Percentiles rank a stretch among this genome's conserved stretches.
These are phyloP conservation scores for Eilema caniola DNA, from an alignment of 2,888 invertebrate genomes.

Conservation along the genomic window DNA sequence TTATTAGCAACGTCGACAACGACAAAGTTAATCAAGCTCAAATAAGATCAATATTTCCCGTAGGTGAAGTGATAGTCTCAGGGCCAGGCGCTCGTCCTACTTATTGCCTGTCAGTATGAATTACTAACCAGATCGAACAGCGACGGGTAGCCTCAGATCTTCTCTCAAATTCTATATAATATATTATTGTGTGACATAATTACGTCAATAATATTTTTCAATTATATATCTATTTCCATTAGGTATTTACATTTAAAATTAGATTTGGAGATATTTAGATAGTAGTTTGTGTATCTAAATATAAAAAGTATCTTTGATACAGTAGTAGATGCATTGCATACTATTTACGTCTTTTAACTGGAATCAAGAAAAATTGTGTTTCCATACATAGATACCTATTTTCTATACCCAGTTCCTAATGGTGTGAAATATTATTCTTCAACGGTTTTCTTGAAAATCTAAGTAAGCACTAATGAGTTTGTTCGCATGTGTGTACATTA, in stretches of 20 bases:
- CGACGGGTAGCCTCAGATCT: slow-evolving; percentile 53
- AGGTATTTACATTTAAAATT: no score
- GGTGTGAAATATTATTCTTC: not conserved
- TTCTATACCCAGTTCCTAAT: not conserved
- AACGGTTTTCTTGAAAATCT: not conserved
- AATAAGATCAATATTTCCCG: slow-evolving; percentile 86
- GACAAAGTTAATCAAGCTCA: slow-evolving; percentile 86
- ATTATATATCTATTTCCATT: not conserved
- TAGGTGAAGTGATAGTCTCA: slow-evolving; percentile 75
- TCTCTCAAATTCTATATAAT: slow-evolving; percentile 45
- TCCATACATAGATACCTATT: no score
- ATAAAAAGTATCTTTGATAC: no score
- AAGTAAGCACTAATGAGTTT: slow-evolving; percentile 1
- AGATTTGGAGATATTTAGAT: no score
- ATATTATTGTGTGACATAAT: slow-evolving; percentile 23
- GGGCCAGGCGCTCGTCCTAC: slow-evolving; percentile 61
- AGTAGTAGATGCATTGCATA: no score
- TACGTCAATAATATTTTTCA: slow-evolving; percentile 21
- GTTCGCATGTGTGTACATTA: slow-evolving; percentile 21
- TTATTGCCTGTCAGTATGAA: slow-evolving; percentile 63
- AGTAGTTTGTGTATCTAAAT: no score
- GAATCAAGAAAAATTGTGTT: no score
- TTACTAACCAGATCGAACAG: slow-evolving; percentile 61
- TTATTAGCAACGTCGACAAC: slow-evolving; percentile 83
- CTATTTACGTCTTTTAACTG: no score